A percentile compares a stretch with the other conserved stretches of the same genome.
phyloP scores from a whole-genome alignment of 2,113 vertebrate species.

The Otocyon megalotis region DNA sequence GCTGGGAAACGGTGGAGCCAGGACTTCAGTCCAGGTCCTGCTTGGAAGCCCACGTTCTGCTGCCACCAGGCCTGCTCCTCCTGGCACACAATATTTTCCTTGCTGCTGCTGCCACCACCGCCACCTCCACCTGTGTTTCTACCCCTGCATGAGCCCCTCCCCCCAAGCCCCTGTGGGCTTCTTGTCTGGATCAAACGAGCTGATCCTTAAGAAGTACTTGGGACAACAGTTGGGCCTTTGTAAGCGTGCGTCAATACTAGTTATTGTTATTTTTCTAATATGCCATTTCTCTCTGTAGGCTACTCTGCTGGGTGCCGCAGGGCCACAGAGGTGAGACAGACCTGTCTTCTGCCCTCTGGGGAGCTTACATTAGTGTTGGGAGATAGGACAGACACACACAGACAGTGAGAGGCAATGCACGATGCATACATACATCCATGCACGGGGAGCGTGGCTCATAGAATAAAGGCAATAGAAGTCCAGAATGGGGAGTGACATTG shows the following conservation, averaged over 20 bases:
- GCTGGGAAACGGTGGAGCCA: slow-evolving; percentile 11
- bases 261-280: not conserved
- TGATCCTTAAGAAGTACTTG: not conserved
- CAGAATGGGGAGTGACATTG: not conserved
- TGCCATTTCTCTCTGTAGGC: not conserved
- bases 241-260: not conserved
- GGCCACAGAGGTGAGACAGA: not conserved
- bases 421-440: not conserved
- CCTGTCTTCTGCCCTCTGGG: not conserved
- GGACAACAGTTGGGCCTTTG: not conserved
- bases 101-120: not conserved
- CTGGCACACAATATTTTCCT: fast-evolving
- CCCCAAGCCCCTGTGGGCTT: not conserved
- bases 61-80: not conserved
- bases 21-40: not conserved
- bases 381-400: not conserved
- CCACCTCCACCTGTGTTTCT: not conserved
- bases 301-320: not conserved
- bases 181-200: not conserved
- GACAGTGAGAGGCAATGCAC: not conserved
- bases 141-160: not conserved
- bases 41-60: not conserved
- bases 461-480: not conserved
- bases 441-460: not conserved
- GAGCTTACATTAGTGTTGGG: not conserved